These are phyloP conservation scores for Apotomis capreana DNA, from an alignment of 2,888 invertebrate species.

Conservation along the genomic window DNA sequence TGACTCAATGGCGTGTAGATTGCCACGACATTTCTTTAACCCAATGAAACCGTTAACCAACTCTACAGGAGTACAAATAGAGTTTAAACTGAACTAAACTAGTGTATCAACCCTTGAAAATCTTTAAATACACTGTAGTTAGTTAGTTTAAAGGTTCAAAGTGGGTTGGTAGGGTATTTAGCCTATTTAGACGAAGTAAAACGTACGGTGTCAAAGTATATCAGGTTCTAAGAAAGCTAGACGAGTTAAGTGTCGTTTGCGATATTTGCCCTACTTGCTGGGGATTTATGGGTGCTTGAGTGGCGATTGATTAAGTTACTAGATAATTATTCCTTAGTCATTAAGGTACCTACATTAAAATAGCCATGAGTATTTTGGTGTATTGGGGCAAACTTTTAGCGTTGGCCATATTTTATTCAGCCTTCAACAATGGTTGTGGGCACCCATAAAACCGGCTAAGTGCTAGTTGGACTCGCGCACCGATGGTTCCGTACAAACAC, in stretches of 20 bases:
- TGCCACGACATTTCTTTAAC: conserved; percentile 43
- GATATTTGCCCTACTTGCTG: conserved; percentile 58
- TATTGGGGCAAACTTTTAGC: no score
- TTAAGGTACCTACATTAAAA: no score
- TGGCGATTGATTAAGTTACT: conserved; percentile 35
- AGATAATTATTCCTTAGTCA: not conserved
- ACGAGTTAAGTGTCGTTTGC: conserved; percentile 63
- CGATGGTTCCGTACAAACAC: no score
- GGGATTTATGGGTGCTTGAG: conserved; percentile 50
- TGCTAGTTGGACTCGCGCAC: no score
- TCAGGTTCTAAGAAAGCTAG: conserved; percentile 60
- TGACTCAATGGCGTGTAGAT: conserved; percentile 68
- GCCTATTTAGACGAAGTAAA: conserved; percentile 48
- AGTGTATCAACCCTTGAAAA: not conserved
- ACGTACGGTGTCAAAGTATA: conserved; percentile 44
- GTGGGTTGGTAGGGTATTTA: conserved; percentile 40
- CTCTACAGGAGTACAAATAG: conserved; percentile 8
- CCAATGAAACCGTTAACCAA: not conserved
- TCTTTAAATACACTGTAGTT: conserved; percentile 42
- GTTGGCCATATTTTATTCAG: no score
- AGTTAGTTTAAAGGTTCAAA: conserved; percentile 51
- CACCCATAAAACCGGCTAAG: no score
- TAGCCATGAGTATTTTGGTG: no score
- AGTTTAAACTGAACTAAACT: conserved; percentile 7
- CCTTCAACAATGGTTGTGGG: no score